Conservation (phyloP, 2,113 vertebrate species). For the Brachypteracias leptosomus region DNA sequence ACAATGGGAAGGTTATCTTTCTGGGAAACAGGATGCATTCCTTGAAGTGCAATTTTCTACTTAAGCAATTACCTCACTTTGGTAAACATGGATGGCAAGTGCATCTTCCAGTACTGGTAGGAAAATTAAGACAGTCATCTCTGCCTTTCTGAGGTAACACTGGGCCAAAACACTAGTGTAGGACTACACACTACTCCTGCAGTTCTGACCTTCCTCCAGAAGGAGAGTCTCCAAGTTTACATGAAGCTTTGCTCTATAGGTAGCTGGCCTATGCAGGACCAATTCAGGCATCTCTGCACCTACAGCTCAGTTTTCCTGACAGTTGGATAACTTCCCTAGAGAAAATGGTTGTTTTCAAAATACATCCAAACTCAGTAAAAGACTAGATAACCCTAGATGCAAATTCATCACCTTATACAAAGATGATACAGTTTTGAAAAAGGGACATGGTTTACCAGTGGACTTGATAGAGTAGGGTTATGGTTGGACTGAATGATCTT, state of each 20-base stretch:
- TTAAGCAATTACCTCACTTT: background rate
- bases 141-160: background rate
- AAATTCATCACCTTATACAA: background rate
- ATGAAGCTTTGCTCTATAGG: background rate
- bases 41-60: background rate
- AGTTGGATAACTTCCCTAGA: background rate
- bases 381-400: background rate
- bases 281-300: background rate
- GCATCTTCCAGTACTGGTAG: background rate
- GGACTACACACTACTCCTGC: background rate
- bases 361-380: background rate
- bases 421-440: background rate
- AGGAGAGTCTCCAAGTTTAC: background rate
- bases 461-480: no score
- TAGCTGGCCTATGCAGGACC: background rate
- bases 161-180: background rate
- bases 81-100: background rate
- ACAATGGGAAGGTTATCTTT: background rate
- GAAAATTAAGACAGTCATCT: background rate
- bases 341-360: background rate
- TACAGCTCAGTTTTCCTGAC: background rate
- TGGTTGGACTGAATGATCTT: no score
- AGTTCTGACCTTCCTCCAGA: background rate
- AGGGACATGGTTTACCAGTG: no score
- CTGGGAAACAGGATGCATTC: background rate